Evolutionary conservation across 2,797 vertebrate genomes (phyloP).

Genomic region (Falco cherrug): DNA sequence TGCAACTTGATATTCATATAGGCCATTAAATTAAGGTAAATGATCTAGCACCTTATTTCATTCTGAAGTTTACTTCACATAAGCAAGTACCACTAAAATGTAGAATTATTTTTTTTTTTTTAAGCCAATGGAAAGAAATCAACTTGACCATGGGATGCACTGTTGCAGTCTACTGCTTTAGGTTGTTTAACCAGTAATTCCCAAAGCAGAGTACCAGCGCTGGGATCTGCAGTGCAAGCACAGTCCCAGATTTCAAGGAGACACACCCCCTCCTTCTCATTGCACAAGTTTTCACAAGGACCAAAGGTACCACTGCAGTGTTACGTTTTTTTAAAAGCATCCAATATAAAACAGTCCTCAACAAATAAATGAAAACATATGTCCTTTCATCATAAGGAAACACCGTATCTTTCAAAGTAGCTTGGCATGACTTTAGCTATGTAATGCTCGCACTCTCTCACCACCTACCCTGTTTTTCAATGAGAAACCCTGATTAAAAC

Average conservation of each 20-base stretch:
- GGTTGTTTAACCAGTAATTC: accelerated
- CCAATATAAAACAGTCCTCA: not conserved
- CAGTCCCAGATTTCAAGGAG: not conserved
- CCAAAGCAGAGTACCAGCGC: not conserved
- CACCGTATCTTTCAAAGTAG: not conserved
- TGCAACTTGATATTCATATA: not conserved
- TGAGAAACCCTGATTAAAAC: not conserved
- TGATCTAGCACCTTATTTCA: not conserved
- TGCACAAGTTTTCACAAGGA: not conserved
- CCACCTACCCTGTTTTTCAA: not conserved
- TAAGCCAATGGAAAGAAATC: not conserved
- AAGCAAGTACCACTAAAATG: not conserved
- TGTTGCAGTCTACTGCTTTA: not conserved
- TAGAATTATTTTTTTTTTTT: not conserved
- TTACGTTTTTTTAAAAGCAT: not conserved
- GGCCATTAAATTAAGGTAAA: not conserved
- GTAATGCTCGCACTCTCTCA: not conserved
- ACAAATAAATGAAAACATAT: not conserved
- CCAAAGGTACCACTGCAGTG: not conserved
- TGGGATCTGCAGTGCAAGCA: not conserved
- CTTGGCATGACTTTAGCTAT: not conserved
- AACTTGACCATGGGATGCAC: accelerated
- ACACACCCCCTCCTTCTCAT: not conserved
- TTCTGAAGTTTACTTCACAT: not conserved
- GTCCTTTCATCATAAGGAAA: not conserved